Evolutionary conservation across 1,140 invertebrate genomes (phyloP), one percentile per base, ranked within the genome.

Genomic region (Micrasema minimum): DNA sequence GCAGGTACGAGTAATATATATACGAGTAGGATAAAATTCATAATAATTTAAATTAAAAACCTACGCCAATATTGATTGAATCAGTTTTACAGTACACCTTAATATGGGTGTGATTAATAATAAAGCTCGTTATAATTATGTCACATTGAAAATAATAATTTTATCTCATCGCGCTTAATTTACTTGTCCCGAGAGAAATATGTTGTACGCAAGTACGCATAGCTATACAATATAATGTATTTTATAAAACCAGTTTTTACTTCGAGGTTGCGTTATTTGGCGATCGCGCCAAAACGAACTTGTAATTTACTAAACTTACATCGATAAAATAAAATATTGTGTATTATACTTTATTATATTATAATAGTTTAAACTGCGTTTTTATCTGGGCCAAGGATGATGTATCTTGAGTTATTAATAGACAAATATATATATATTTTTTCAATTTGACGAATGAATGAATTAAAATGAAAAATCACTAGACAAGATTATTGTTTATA

Each of bases 351-450:
- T 48, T 48, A 16, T 18, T 48, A 18, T 11, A 9, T 22, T 11
- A 11, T 48, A n/a, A n/a, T 14, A 59, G 7, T 41, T 59, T 35
- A 35, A 59, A 59, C 1, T 59, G 55, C 55, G 16, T 41, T 20
- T 59, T 43, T 16, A 59, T 41, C 10, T 22, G 55, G 55, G 55
- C 18, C 55, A 59, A 59, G 55, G 55, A 14, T 18, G 55, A n/a
- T n/a, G n/a, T n/a, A n/a, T n/a, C n/a, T n/a, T n/a, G n/a, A n/a
- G n/a, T n/a, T n/a, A n/a, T n/a, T n/a, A n/a, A n/a, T n/a, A n/a
- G n/a, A n/a, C n/a, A n/a, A n/a, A n/a, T n/a, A n/a, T n/a, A n/a
- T n/a, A n/a, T n/a, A n/a, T n/a, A n/a, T n/a, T n/a, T n/a, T n/a
- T n/a, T n/a, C n/a, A n/a, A n/a, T n/a, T n/a, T n/a, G n/a, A 18